Conservation (phyloP, 2,797 vertebrate species). For the Lacerta bilineata region DNA sequence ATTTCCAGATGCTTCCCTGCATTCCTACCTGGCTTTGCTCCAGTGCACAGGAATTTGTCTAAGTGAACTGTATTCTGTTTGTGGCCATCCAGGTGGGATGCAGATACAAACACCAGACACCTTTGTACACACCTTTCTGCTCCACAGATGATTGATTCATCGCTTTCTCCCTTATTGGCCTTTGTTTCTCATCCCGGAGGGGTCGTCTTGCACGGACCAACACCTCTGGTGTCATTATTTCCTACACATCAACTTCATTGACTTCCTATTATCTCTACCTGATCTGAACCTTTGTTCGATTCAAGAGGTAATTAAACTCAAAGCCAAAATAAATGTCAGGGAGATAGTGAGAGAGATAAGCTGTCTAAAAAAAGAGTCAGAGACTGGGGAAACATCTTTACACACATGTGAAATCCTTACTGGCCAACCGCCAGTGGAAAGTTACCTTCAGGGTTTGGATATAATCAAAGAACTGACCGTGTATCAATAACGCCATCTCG, state of each 20-base stretch:
- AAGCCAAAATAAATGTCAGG: slow-evolving; percentile 83
- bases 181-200: slow-evolving; percentile 68
- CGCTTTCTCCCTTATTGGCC: slow-evolving; percentile 63
- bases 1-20: slow-evolving; percentile 50
- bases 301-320: slow-evolving; percentile 77
- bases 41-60: slow-evolving; percentile 79
- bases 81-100: slow-evolving; percentile 77
- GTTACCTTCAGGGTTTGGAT: slow-evolving; percentile 56
- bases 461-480: slow-evolving; percentile 49
- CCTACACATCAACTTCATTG: slow-evolving; percentile 68
- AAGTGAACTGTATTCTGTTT: slow-evolving; percentile 75
- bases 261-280: slow-evolving; percentile 70
- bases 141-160: slow-evolving; percentile 69
- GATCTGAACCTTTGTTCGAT: slow-evolving; percentile 77
- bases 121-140: slow-evolving; percentile 63
- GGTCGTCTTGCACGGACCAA: slow-evolving; percentile 71
- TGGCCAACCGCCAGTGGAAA: slow-evolving; percentile 68
- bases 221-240: slow-evolving; percentile 71
- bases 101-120: slow-evolving; percentile 77
- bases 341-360: slow-evolving; percentile 76
- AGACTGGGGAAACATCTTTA: slow-evolving; percentile 29
- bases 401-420: slow-evolving; percentile 66
- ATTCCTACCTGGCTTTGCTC: slow-evolving; percentile 75
- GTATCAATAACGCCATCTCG: slow-evolving; percentile 50
- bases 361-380: slow-evolving; percentile 24